Base-by-base conservation (phyloP, 2,797 vertebrate species). In the Chaetophractus vellerosus region DNA sequence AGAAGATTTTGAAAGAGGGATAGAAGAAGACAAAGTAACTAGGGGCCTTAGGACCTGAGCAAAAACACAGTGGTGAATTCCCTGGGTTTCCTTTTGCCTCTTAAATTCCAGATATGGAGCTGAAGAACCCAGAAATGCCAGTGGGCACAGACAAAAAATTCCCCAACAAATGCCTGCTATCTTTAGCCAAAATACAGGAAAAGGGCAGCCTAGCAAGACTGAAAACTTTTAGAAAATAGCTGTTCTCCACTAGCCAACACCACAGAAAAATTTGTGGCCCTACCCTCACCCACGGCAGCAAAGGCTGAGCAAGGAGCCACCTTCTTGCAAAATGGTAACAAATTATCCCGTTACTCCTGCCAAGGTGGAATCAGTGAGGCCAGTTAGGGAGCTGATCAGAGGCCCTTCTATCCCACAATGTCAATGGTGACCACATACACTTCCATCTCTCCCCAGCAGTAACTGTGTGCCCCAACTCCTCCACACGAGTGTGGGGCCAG, bases 311-410 rank as follows among this genome's bases (percentile, higher is more conserved):
- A 6, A 50, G 21, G 21, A 28, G 19, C 52, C 52, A 55, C 52
- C 16, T 55, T 19, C 52, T 55, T 55, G 18, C 3, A 12, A 55
- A 55, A 1, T 6, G 7, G 33, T 21, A 11, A 23, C 36, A n/a
- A 16, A 21, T 26, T 18, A 0, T 12, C 66, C 23, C 21, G 64
- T 12, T 0, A 6, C 9, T 3, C 6, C 48, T 19, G 26, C 1
- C 24, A 11, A 24, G 9, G 2, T 23, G 23, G 41, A 15, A 2
- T 18, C 63, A 50, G 0, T 68, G 52, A 38, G 50, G 2, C 11
- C 4, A 36, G 14, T 6, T 0, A 1, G 26, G 41, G 28, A n/a
- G 18, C 52, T 18, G 52, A 16, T 19, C 5, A 55, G 52, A 55
- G 52, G 18, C 16, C 52, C 52, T 55, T 55, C 52, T 55, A 21